These are phyloP conservation scores for Heliconius nattereri DNA, from an alignment of 1,140 invertebrate genomes.

Conservation along the genomic window DNA sequence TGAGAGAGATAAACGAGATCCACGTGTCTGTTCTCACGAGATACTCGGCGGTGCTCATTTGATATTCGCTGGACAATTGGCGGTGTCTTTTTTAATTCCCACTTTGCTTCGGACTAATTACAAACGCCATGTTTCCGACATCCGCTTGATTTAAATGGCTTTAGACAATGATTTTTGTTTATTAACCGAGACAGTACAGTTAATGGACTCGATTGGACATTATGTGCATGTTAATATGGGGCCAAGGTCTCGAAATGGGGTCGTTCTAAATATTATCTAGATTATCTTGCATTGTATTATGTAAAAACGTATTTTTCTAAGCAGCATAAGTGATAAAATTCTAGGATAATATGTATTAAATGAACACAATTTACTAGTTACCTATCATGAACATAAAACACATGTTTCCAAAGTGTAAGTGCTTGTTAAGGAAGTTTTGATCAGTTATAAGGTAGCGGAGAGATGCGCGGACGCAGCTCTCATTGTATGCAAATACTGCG, in stretches of 20 bases:
- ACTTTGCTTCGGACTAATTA: conserved; percentile 27
- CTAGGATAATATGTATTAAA: no score
- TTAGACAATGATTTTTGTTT: conserved; percentile 28
- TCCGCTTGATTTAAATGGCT: conserved; percentile 30
- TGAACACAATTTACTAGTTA: neutral
- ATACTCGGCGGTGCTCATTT: conserved; percentile 28
- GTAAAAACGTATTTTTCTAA: no score
- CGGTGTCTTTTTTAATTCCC: conserved; percentile 59
- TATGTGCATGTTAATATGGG: conserved; percentile 19
- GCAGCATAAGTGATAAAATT: no score
- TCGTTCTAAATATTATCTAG: neutral
- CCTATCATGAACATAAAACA: neutral
- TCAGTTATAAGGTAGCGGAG: neutral
- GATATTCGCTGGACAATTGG: conserved; percentile 43
- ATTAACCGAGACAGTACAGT: conserved; percentile 16
- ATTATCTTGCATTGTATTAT: neutral
- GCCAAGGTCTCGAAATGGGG: conserved; percentile 8
- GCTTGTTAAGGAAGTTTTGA: neutral
- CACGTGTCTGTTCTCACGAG: conserved; percentile 17
- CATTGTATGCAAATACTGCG: conserved; percentile 54
- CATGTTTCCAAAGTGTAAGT: neutral
- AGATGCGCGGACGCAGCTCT: conserved; percentile 15
- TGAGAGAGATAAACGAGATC: conserved; percentile 15
- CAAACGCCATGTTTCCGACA: conserved; percentile 32
- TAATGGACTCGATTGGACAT: conserved; percentile 26